Evolutionary conservation across 1,140 invertebrate genomes (phyloP), one percentile per base, ranked within the genome.

Genomic region (Theocolax elegans): DNA sequence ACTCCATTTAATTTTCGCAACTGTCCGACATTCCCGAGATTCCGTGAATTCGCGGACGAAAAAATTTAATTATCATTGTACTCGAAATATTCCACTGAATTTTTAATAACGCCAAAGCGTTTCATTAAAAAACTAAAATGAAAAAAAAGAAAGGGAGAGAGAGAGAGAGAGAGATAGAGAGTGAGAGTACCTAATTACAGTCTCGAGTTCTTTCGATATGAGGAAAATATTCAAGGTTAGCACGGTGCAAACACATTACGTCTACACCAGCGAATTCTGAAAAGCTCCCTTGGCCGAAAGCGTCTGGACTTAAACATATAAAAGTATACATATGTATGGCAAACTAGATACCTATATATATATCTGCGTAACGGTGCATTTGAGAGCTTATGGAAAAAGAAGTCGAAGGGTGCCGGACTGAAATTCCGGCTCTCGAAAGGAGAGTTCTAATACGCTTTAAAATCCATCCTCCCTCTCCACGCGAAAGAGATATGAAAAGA

Each of bases 361-460:
- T n/a, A n/a, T n/a, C n/a, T n/a, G n/a, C n/a, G n/a, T n/a, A n/a
- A n/a, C n/a, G n/a, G n/a, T n/a, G n/a, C n/a, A n/a, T n/a, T n/a
- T n/a, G n/a, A n/a, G n/a, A n/a, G n/a, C n/a, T n/a, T n/a, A n/a
- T n/a, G n/a, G n/a, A n/a, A n/a, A n/a, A n/a, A 27, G 7, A 54
- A 65, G 49, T 54, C 63, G 35, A 65, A 31, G 63, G 63, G 48
- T 53, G 23, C 63, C n/a, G 35, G 17, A 54, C 42, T 23, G 31
- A 60, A 60, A 46, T 42, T 59, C 38, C 23, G 42, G 21, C 40
- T 29, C 42, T 60, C 69, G 66, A n/a, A n/a, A 78, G 76, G 72
- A 74, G 72, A 71, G 74, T 72, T 79, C 77, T 79, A 79, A 78
- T 77, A 78, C 77, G 74, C 76, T 78, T 79, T 78, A 78, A 77